Evolutionary conservation across 2,888 invertebrate genomes (phyloP), one percentile per base, ranked within the genome.

Genomic region (Subacronicta megacephala): DNA sequence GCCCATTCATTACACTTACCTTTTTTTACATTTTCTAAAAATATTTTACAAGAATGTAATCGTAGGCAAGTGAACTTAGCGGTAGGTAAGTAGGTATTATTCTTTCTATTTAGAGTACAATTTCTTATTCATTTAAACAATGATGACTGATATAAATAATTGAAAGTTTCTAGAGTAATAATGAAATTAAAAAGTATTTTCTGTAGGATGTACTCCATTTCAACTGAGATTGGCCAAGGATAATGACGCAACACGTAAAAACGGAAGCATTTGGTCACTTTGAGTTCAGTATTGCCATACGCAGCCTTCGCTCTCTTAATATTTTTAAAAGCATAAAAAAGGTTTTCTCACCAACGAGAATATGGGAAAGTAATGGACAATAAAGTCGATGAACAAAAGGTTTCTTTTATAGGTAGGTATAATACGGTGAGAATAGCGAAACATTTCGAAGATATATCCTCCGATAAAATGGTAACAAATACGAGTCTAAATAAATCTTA

Each of bases 341-440:
- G 5, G 10, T 54, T 44, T 56, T 49, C 56, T 37, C 47, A 56
- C 42, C 40, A 54, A 53, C 41, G 7, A 26, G 47, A 55, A 54
- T 51, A 53, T 9, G 5, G 13, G 43, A 10, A 26, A 26, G 40
- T 44, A 60, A 53, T 62, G 47, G 18, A 62, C 44, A 53, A 60
- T 63, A 47, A 68, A 54, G n/a, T 12, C 23, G 4, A 15, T 40
- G 23, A 50, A 45, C 54, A 59, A 57, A 68, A 50, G 59, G 37
- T 45, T 49, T 62, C 1, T 52, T 61, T 62, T 54, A 49, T 20
- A 57, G 10, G 31, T 20, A 57, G 10, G 31, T 37, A 46, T 55
- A 42, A 18, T 55, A 52, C 41, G 40, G 38, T 60, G 52, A 16
- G 38, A 60, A 55, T 35, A 58, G 29, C 29, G 37, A 43, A 55